These are phyloP conservation scores for Ganaspis brasiliensis DNA, from an alignment of 2,888 invertebrate genomes.

Conservation along the genomic window DNA sequence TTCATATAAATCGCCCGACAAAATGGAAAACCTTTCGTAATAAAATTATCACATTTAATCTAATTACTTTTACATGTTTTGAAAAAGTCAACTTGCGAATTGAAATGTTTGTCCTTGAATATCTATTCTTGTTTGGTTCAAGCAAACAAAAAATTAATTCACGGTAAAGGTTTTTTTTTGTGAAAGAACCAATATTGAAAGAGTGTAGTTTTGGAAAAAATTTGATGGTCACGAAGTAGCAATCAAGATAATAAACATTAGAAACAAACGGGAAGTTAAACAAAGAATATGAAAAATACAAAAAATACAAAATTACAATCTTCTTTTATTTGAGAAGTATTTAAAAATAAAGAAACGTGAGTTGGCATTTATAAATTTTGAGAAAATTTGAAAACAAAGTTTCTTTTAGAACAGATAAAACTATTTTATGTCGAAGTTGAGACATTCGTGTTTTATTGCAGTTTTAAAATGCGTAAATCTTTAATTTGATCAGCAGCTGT, in stretches of 20 bases:
- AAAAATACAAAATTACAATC: too few species aligned
- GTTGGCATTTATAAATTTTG: neutral
- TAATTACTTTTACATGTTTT: neutral
- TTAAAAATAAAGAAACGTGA: neutral
- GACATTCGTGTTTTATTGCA: neutral
- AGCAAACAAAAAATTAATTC: slow-evolving; percentile 4
- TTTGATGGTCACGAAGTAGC: neutral
- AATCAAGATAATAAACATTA: neutral
- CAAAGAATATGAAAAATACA: neutral
- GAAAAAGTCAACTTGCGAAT: neutral
- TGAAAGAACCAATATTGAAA: neutral
- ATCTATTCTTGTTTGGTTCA: neutral
- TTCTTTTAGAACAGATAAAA: neutral
- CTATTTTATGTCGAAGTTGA: neutral
- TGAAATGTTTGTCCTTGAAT: neutral
- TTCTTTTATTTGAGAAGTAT: neutral
- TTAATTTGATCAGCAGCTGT: slow-evolving; percentile 7
- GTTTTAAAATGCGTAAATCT: neutral
- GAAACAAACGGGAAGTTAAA: neutral
- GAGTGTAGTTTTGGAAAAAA: neutral
- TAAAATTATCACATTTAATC: neutral
- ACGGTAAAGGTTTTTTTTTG: slow-evolving; percentile 5
- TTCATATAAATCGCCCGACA: too few species aligned
- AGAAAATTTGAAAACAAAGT: neutral
- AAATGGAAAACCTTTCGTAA: too few species aligned